phyloP scores from a whole-genome alignment of 2,888 invertebrate species.

The Sarcophaga rosellei region DNA sequence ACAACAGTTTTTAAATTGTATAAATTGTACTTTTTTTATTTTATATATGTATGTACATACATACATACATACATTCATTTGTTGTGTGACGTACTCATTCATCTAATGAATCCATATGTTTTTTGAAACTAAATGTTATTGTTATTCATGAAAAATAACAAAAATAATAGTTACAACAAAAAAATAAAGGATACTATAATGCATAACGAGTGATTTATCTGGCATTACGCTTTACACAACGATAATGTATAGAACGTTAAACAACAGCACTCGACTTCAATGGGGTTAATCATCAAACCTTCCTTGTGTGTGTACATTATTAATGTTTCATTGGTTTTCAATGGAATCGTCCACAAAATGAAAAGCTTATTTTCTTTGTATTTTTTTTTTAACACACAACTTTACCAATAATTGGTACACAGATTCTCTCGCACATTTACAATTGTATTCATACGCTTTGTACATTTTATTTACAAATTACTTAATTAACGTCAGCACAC shows the following conservation, averaged over 20 bases:
- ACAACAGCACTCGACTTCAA: constrained; percentile 30
- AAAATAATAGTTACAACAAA: neutral
- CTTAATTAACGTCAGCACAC: constrained; percentile 51
- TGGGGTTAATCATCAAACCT: constrained; percentile 44
- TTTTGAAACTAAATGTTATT: neutral
- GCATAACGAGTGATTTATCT: neutral
- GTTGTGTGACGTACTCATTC: too few relatives aligned
- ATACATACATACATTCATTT: too few relatives aligned
- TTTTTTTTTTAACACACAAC: neutral
- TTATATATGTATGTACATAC: too few relatives aligned
- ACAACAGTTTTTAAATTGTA: too few relatives aligned
- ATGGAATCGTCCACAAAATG: constrained; percentile 24
- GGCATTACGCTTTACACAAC: neutral
- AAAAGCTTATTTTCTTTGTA: constrained; percentile 37
- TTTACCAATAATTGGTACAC: neutral
- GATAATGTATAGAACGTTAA: neutral
- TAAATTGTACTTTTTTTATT: too few relatives aligned
- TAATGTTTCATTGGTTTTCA: constrained; percentile 50
- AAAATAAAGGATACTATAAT: neutral
- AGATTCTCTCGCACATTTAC: neutral
- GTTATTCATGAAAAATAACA: neutral
- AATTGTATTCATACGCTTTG: neutral
- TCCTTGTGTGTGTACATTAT: constrained; percentile 20
- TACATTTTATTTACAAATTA: constrained; percentile 41
- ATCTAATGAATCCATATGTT: too few relatives aligned